phyloP scores from a whole-genome alignment of 1,140 invertebrate species.

The Mylabris phalerata region DNA sequence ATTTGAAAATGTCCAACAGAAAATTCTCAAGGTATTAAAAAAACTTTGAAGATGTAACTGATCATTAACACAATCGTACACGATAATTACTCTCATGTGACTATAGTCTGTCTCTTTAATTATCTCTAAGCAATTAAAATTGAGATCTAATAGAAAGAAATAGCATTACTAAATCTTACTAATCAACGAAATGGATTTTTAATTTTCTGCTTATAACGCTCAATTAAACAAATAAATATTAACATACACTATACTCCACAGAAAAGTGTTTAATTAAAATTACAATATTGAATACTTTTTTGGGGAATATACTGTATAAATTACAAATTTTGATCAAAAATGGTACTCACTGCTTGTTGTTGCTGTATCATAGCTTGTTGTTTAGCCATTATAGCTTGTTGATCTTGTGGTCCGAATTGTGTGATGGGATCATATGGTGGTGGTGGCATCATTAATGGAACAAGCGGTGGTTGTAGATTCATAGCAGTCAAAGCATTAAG shows the following conservation, averaged over 20 bases:
- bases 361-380: conserved; percentile 62
- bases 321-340: conserved; percentile 1
- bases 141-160: too few relatives aligned
- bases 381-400: conserved; percentile 52
- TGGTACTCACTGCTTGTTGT: conserved; percentile 62
- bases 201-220: neutral
- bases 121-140: neutral
- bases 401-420: conserved; percentile 50
- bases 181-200: neutral
- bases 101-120: conserved; percentile 7
- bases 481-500: conserved; percentile 77
- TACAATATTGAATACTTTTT: too few relatives aligned
- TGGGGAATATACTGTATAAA: too few relatives aligned
- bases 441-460: conserved; percentile 85
- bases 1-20: conserved; percentile 18
- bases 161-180: neutral
- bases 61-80: conserved; percentile 16
- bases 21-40: conserved; percentile 14
- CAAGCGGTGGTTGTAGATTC: conserved; percentile 79
- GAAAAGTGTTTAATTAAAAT: too few relatives aligned
- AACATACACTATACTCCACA: too few relatives aligned
- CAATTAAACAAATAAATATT: neutral
- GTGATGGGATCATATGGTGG: conserved; percentile 63
- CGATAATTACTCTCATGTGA: conserved; percentile 12
- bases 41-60: conserved; percentile 6